Evolutionary conservation across 1,140 invertebrate genomes (phyloP).

Genomic region (Aphelenchoides fujianensis): DNA sequence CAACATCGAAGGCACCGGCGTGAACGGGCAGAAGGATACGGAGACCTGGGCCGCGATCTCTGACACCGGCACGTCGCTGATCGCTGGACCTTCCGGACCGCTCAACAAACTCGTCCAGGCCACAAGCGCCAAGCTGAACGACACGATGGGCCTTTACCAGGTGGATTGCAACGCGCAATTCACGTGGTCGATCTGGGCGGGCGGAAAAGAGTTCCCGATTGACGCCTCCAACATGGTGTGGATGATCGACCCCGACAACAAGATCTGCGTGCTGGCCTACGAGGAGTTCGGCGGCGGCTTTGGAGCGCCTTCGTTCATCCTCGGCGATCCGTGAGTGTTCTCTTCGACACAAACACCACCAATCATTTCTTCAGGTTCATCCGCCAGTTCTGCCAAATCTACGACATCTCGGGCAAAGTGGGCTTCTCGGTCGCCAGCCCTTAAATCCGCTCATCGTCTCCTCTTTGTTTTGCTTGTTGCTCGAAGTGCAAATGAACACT

Average conservation of each 20-base stretch:
- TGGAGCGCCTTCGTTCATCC: conserved; percentile 34
- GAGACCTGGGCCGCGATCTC: conserved; percentile 33
- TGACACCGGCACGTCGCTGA: conserved; percentile 27
- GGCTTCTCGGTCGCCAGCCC: too few relatives aligned
- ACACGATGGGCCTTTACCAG: not conserved
- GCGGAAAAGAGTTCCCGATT: not conserved
- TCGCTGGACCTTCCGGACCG: conserved; percentile 1
- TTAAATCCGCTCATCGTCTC: too few relatives aligned
- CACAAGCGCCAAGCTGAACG: not conserved
- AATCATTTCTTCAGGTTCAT: not conserved
- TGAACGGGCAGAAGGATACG: conserved; percentile 9
- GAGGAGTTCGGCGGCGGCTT: conserved; percentile 23
- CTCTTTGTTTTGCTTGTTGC: too few relatives aligned
- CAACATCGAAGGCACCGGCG: conserved; percentile 8
- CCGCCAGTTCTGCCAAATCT: conserved; percentile 39
- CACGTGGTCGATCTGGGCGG: conserved; percentile 4
- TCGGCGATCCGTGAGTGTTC: conserved; percentile 49
- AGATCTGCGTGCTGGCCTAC: conserved; percentile 3
- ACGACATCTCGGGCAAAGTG: conserved; percentile 22
- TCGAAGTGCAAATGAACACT: too few relatives aligned
- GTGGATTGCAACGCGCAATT: conserved; percentile 2
- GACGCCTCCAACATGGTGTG: not conserved
- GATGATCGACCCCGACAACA: not conserved
- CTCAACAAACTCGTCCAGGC: conserved; percentile 9
- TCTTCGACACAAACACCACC: conserved; percentile 18